A percentile compares a stretch with the other conserved stretches of the same genome.
Conservation (phyloP, 2,888 invertebrate species). For the Caenorhabditis macrosperma region DNA sequence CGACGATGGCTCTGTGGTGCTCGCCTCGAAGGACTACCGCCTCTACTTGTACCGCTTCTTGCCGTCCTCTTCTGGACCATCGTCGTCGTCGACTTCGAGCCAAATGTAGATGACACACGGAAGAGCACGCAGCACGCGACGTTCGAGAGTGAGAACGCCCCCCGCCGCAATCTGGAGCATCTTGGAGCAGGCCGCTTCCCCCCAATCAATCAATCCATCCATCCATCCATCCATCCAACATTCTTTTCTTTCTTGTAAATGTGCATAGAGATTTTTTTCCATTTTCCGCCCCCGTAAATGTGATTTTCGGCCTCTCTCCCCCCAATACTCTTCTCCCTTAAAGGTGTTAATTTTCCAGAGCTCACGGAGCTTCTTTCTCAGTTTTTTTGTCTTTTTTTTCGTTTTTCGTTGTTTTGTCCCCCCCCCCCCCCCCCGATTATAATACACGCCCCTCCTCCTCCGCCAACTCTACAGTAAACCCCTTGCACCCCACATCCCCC, state of each 20-base stretch:
- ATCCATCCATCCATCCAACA: no score
- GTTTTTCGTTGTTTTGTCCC: slow-evolving; percentile 22
- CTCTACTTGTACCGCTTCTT: slow-evolving; percentile 97
- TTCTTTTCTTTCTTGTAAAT: slow-evolving; percentile 40
- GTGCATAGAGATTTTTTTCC: slow-evolving; percentile 37
- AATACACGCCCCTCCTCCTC: background rate
- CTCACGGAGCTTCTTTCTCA: slow-evolving; percentile 11
- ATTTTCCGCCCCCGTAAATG: slow-evolving; percentile 15
- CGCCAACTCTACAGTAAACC: background rate
- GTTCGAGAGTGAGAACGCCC: background rate
- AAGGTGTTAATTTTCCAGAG: slow-evolving; percentile 14
- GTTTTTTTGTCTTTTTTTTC: slow-evolving; percentile 20
- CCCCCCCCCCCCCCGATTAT: background rate
- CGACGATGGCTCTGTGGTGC: slow-evolving; percentile 98
- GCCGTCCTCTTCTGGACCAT: slow-evolving; percentile 31
- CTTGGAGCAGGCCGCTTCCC: slow-evolving; percentile 14
- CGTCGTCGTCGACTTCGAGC: slow-evolving; percentile 11
- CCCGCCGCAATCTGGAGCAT: background rate
- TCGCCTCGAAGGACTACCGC: slow-evolving; percentile 98
- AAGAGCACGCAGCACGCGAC: background rate
- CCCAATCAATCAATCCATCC: no score
- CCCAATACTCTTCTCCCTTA: background rate
- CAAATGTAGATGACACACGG: slow-evolving; percentile 1
- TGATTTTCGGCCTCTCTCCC: slow-evolving; percentile 20
- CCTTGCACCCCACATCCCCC: background rate